Evolutionary conservation across 2,888 invertebrate species (phyloP).

Genomic region (Boloria euphrosyne): DNA sequence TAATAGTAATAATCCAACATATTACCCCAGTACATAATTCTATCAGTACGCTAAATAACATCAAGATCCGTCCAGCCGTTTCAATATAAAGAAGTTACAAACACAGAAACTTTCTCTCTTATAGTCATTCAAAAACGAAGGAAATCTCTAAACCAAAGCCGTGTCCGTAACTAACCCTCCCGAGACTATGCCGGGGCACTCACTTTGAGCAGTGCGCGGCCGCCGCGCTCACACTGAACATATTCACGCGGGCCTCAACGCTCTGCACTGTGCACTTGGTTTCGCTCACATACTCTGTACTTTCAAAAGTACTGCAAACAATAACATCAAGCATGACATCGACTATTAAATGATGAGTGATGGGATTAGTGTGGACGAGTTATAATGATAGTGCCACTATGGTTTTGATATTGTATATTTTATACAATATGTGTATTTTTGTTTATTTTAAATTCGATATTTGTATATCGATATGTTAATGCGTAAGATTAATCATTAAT

Average conservation of each 20-base stretch:
- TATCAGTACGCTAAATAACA: too few relatives aligned
- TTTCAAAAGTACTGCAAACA: constrained; percentile 81
- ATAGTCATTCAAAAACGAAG: too few relatives aligned
- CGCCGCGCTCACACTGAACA: constrained; percentile 74
- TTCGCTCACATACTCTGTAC: constrained; percentile 79
- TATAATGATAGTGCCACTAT: constrained; percentile 7
- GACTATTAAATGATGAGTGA: constrained; percentile 34
- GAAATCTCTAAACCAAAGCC: neutral
- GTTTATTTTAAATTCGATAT: too few relatives aligned
- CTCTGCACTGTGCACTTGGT: constrained; percentile 73
- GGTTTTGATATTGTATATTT: constrained; percentile 1
- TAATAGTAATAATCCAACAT: too few relatives aligned
- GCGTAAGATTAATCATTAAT: too few relatives aligned
- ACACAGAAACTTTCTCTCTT: too few relatives aligned
- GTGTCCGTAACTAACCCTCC: neutral
- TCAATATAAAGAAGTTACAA: too few relatives aligned
- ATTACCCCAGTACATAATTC: too few relatives aligned
- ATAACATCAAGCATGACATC: constrained; percentile 67
- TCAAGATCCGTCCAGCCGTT: too few relatives aligned
- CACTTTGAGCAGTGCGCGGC: constrained; percentile 74
- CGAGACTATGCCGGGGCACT: constrained; percentile 51
- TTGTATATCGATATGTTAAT: too few relatives aligned
- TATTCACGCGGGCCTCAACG: constrained; percentile 79
- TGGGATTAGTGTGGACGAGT: constrained; percentile 22
- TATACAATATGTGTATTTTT: neutral